These are phyloP conservation scores for Ceratoteleas bidentatus DNA, from an alignment of 1,140 invertebrate genomes.

Conservation along the genomic window DNA sequence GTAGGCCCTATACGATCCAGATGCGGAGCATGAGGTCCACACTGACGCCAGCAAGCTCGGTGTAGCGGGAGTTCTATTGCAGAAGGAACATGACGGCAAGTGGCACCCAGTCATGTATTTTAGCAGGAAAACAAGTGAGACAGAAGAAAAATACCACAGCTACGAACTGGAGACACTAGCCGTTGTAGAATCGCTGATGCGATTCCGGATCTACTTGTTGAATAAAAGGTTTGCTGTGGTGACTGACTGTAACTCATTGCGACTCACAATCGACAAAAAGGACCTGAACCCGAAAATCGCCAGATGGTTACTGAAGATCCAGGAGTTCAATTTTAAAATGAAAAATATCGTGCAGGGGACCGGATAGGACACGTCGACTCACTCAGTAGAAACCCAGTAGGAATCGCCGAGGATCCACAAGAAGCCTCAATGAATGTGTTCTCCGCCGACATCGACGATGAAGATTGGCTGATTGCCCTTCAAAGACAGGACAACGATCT, in stretches of 20 bases:
- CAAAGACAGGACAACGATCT: slow-evolving; percentile 17
- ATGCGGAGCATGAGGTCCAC: slow-evolving; percentile 12
- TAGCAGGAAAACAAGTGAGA: slow-evolving; percentile 65
- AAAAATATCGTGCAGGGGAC: slow-evolving; percentile 3
- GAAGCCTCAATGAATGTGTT: slow-evolving; percentile 17
- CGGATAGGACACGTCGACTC: slow-evolving; percentile 16
- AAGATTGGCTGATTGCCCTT: slow-evolving; percentile 27
- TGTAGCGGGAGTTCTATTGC: slow-evolving; percentile 67
- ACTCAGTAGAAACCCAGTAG: slow-evolving; percentile 16
- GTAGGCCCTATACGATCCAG: neutral
- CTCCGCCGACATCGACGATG: neutral
- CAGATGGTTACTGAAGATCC: slow-evolving; percentile 15
- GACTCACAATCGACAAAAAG: slow-evolving; percentile 21
- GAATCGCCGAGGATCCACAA: neutral
- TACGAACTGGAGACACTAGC: slow-evolving; percentile 76
- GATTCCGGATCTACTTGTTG: slow-evolving; percentile 72
- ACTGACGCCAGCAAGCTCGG: slow-evolving; percentile 67
- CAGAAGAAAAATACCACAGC: slow-evolving; percentile 61
- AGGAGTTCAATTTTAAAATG: slow-evolving; percentile 24
- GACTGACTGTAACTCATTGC: slow-evolving; percentile 70
- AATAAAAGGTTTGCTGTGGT: slow-evolving; percentile 71
- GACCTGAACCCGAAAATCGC: slow-evolving; percentile 21
- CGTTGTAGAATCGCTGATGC: slow-evolving; percentile 62
- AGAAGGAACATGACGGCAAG: slow-evolving; percentile 26
- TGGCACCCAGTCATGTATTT: slow-evolving; percentile 65